Conservation (phyloP, 2,888 invertebrate genomes). For the Morinoia aosen region DNA sequence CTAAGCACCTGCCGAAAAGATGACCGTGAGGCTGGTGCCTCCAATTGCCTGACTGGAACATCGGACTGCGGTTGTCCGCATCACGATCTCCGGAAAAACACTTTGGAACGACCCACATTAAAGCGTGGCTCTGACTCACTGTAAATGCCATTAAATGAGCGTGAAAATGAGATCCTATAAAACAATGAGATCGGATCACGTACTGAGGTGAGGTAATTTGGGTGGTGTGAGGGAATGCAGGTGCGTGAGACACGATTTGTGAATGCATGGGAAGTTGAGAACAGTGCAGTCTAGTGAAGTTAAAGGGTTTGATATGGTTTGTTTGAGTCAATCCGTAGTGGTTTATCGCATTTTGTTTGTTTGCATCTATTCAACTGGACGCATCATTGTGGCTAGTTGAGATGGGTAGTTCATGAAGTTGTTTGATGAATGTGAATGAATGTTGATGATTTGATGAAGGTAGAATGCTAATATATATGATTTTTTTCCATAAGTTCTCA, state of each 20-base stretch:
- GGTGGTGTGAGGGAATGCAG: neutral
- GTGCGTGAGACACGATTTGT: neutral
- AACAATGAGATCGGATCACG: neutral
- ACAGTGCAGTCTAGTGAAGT: neutral
- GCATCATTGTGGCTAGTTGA: too few relatives aligned
- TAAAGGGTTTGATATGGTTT: too few relatives aligned
- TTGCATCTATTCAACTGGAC: too few relatives aligned
- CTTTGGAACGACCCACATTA: neutral
- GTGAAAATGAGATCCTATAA: neutral
- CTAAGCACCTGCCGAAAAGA: conserved; percentile 14
- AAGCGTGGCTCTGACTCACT: neutral
- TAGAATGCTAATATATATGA: too few relatives aligned
- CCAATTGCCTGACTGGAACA: conserved; percentile 2
- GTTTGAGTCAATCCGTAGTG: too few relatives aligned
- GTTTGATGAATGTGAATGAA: too few relatives aligned
- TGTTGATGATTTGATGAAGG: too few relatives aligned
- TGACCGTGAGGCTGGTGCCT: neutral
- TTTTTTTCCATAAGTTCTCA: too few relatives aligned
- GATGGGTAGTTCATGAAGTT: too few relatives aligned
- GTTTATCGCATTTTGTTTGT: too few relatives aligned
- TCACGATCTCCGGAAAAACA: neutral
- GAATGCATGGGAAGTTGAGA: neutral
- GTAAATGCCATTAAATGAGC: neutral
- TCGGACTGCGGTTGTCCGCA: neutral
- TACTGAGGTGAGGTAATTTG: conserved; percentile 1